Conservation (phyloP, 2,113 vertebrate species). For the Piaya cayana region DNA sequence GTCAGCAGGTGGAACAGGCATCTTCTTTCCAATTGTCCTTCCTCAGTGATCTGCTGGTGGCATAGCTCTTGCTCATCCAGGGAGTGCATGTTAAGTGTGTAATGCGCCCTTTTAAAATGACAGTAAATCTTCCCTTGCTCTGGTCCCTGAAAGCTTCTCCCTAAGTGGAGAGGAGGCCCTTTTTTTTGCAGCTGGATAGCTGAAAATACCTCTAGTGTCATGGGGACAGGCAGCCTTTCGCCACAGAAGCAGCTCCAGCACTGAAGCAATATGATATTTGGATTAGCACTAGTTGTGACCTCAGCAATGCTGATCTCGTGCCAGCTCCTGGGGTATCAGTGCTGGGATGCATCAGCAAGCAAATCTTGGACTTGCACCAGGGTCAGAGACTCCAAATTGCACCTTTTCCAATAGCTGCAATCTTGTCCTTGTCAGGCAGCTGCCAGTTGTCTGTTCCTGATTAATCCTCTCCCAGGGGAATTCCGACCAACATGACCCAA, state of each 20-base stretch:
- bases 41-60: not conserved
- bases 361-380: not conserved
- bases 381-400: not conserved
- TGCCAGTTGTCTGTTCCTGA: constrained; percentile 18
- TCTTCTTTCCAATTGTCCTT: not conserved
- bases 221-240: not conserved
- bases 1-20: accelerated
- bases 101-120: not conserved
- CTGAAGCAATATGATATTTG: not conserved
- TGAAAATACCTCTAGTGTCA: not conserved
- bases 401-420: not conserved
- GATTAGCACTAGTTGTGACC: not conserved
- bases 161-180: not conserved
- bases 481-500: not conserved
- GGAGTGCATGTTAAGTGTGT: too few species aligned
- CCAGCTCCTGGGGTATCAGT: not conserved
- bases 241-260: not conserved
- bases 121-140: not conserved
- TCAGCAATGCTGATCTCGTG: not conserved
- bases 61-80: not conserved
- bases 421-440: not conserved
- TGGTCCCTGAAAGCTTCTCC: not conserved
- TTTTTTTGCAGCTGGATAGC: not conserved
- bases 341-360: not conserved
- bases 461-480: not conserved